These are phyloP conservation scores for Sepiola atlantica DNA, from an alignment of 2,888 invertebrate genomes.

Conservation along the genomic window DNA sequence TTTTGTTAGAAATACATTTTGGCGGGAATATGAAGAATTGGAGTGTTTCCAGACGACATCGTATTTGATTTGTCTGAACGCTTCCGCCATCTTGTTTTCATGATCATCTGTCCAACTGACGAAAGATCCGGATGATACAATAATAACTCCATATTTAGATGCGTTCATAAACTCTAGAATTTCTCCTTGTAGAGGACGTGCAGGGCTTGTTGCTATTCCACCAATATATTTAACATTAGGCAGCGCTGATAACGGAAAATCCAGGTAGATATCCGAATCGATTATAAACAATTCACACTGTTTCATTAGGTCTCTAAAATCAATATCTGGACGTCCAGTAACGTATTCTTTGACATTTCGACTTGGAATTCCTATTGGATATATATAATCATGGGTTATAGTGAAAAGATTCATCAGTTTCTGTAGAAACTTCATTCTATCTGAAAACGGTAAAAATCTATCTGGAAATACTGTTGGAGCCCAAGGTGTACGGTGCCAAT, in stretches of 20 bases:
- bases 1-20: slow-evolving; percentile 47
- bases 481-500: too few species aligned
- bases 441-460: background rate
- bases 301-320: slow-evolving; percentile 46
- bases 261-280: slow-evolving; percentile 51
- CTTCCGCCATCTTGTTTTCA: slow-evolving; percentile 49
- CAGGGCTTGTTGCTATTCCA: slow-evolving; percentile 51
- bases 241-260: slow-evolving; percentile 50
- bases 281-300: slow-evolving; percentile 52
- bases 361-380: background rate
- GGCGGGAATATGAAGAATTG: background rate
- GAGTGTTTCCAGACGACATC: slow-evolving; percentile 50
- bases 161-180: slow-evolving; percentile 50
- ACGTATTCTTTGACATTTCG: slow-evolving; percentile 48
- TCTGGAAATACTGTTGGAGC: too few species aligned
- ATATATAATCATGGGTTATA: background rate
- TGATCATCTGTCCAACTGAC: slow-evolving; percentile 45
- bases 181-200: slow-evolving; percentile 49
- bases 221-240: slow-evolving; percentile 52
- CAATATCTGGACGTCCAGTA: slow-evolving; percentile 47
- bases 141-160: slow-evolving; percentile 51
- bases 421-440: background rate
- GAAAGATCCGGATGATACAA: slow-evolving; percentile 51
- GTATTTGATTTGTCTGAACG: slow-evolving; percentile 49
- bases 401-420: background rate